These are phyloP conservation scores for Virgularia gustaviana DNA, from an alignment of 92 coral and sea anemone genomes.

Conservation along the genomic window DNA sequence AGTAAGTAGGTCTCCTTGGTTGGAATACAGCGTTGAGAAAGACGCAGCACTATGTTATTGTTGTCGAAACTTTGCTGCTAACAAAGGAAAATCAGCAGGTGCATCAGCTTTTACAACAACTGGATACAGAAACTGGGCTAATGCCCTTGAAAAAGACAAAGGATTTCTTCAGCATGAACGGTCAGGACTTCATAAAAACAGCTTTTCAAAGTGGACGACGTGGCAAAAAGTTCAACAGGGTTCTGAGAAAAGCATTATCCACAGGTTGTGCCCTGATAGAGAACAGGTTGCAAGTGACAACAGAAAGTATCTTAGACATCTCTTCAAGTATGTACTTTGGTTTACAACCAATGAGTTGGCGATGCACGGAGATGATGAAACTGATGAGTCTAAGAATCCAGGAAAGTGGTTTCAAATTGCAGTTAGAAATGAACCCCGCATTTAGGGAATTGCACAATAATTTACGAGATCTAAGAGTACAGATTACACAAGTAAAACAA, in stretches of 20 bases:
- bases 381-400: slow-evolving; percentile 27
- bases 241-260: slow-evolving; percentile 22
- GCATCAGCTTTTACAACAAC: slow-evolving; percentile 18
- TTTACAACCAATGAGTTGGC: slow-evolving; percentile 18
- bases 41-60: slow-evolving; percentile 20
- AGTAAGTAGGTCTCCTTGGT: slow-evolving; percentile 18
- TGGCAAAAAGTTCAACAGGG: slow-evolving; percentile 41
- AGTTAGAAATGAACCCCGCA: slow-evolving; percentile 1
- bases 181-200: slow-evolving; percentile 25
- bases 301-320: slow-evolving; percentile 4
- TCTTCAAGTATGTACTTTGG: slow-evolving; percentile 25
- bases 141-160: slow-evolving; percentile 23
- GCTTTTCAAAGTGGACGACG: background rate
- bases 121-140: slow-evolving; percentile 26
- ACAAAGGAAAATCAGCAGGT: slow-evolving; percentile 9
- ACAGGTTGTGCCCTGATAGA: slow-evolving; percentile 15
- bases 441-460: slow-evolving; percentile 7
- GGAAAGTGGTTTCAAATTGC: slow-evolving; percentile 23
- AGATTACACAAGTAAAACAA: slow-evolving; percentile 29
- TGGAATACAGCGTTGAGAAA: slow-evolving; percentile 28
- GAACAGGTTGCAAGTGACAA: slow-evolving; percentile 1
- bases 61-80: background rate
- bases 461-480: slow-evolving; percentile 24
- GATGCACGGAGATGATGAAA: slow-evolving; percentile 1
- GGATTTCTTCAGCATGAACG: slow-evolving; percentile 27